These are phyloP conservation scores for Peromyscus eremicus DNA, from an alignment of 2,797 vertebrate species.

Conservation along the genomic window DNA sequence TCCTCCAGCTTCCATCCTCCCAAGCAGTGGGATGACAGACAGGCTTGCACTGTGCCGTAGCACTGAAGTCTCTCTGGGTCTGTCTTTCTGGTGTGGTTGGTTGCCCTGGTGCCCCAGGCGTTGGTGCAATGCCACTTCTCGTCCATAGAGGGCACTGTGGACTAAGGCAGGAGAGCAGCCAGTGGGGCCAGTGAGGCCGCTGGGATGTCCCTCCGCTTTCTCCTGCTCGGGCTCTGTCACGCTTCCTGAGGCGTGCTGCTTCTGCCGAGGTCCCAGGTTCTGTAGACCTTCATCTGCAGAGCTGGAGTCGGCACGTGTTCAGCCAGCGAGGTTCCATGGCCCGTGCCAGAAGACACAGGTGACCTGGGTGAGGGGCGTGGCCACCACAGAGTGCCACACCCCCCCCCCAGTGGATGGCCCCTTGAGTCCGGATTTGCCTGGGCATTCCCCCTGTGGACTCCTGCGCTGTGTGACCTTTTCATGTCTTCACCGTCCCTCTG, in stretches of 20 bases:
- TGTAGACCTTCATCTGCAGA: background rate
- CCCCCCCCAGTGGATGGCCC: no score
- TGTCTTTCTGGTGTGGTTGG: background rate
- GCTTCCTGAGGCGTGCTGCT: background rate
- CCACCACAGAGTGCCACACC: background rate
- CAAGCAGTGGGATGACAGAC: background rate
- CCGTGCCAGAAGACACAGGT: no score
- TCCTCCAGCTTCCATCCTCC: background rate
- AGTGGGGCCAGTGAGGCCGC: rapidly evolving
- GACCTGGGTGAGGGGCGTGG: background rate
- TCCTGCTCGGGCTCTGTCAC: background rate
- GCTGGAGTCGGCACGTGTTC: background rate
- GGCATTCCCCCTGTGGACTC: background rate
- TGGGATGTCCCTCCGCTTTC: background rate
- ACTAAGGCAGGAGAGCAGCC: background rate
- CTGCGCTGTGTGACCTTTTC: background rate
- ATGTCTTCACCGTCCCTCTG: background rate
- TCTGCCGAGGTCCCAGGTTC: background rate
- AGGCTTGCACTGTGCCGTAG: background rate
- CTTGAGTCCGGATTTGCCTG: background rate
- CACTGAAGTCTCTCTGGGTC: background rate
- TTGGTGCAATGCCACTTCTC: background rate
- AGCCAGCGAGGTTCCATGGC: no score
- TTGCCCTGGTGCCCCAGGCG: background rate
- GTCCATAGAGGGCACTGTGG: background rate